Conservation (phyloP, 2,113 vertebrate genomes). For the Centropus bengalensis region DNA sequence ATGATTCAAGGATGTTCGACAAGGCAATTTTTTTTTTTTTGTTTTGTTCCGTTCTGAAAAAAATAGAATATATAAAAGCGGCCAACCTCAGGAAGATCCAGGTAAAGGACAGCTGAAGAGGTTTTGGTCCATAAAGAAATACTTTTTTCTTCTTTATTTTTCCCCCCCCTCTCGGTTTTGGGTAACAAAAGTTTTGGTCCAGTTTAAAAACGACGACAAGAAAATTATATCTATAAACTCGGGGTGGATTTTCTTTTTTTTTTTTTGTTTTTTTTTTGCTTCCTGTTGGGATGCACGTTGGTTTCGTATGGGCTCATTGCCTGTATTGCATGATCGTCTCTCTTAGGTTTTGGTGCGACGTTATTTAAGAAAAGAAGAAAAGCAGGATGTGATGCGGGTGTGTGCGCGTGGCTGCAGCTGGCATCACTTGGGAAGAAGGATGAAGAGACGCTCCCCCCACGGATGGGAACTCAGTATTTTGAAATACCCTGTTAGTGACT, state of each 20-base stretch:
- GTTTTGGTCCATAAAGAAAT: slow-evolving; percentile 76
- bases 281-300: slow-evolving; percentile 50
- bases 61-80: slow-evolving; percentile 74
- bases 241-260: neutral
- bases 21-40: slow-evolving; percentile 45
- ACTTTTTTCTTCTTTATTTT: slow-evolving; percentile 33
- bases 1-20: slow-evolving; percentile 54
- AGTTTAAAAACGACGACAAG: slow-evolving; percentile 65
- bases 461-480: slow-evolving; percentile 32
- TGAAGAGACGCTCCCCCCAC: neutral
- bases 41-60: slow-evolving; percentile 62
- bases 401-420: neutral
- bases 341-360: slow-evolving; percentile 66
- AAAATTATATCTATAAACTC: slow-evolving; percentile 62
- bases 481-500: slow-evolving; percentile 75
- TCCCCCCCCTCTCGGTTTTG: slow-evolving; percentile 36
- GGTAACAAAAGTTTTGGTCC: slow-evolving; percentile 76
- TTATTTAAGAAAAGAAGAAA: neutral
- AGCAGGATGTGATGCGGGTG: neutral
- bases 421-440: slow-evolving; percentile 45
- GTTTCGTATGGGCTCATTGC: slow-evolving; percentile 37
- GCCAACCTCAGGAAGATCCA: slow-evolving; percentile 72
- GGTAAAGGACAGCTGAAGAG: slow-evolving; percentile 61
- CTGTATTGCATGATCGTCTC: slow-evolving; percentile 67
- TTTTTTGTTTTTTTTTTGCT: slow-evolving; percentile 61